Evolutionary conservation across 2,797 vertebrate species (phyloP), one percentile per base, ranked within the genome.

Genomic region (Pseudochirops cupreus): DNA sequence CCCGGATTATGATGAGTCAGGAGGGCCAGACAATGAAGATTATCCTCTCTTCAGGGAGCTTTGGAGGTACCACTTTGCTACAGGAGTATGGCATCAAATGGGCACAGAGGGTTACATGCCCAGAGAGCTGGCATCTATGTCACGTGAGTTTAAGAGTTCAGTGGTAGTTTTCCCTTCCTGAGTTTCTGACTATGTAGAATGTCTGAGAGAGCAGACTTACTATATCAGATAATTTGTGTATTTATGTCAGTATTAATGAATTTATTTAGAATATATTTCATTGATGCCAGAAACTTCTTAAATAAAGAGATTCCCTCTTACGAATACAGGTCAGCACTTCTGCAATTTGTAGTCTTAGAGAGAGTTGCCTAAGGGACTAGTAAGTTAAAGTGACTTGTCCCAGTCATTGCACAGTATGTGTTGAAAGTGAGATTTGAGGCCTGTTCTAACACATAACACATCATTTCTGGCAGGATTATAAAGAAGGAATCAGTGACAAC

Each of bases 81-180:
- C 99, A 0, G 99, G 99, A 97, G 99, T 99, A 87, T 99, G 99
- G 99, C 99, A 99, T 98, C 99, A 99, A 98, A 99, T 99, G 98
- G 99, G 98, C 97, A 99, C 99, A 0, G 99, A 99, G 62, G 99
- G 99, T 93, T 99, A 99, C 97, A 99, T 99, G 99, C 99, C 99
- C 96, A 99, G 99, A 55, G 99, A 99, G 92, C 97, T 99, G 96
- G 99, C 99, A 1, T 99, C 99, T 56, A 99, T 99, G 99, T 99
- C 99, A 98, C 99, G 99, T 99, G 97, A 96, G 99, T 98, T 92
- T 50, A 89, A 93, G 95, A 96, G 96, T 9, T 11, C 93, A 54
- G 46, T 50, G 89, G 74, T 39, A 82, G 74, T 82, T 82, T 74
- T 82, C 39, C 58, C 54, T 28, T 95, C 91, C 58, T 94, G 54